Base-by-base conservation (phyloP, 2,888 invertebrate genomes). In the Lasioglossum pauxillum region DNA sequence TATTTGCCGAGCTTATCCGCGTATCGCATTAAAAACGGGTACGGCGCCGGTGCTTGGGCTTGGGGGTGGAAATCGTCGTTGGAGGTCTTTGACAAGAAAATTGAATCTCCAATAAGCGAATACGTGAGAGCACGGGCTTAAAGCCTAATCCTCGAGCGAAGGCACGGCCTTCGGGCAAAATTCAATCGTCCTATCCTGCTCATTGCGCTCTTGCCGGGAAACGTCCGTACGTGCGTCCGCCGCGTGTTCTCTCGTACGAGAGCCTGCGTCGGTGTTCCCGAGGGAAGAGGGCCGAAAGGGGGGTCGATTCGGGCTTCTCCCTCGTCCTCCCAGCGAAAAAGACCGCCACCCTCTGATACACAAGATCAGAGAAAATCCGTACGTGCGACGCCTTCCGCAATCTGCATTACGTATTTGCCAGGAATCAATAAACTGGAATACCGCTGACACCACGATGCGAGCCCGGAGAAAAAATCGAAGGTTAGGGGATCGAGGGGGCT, bases 361-460 rank as follows among this genome's bases (percentile, higher is more conserved):
- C 88, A 89, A 91, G 92, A 94, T 94, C 93, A 92, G 91, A 89
- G 92, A 81, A 86, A 90, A 91, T 90, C 90, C 79, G 88, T 83
- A 88, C 89, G 90, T 87, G 88, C 91, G 85, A 82, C 88, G 88
- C 86, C 87, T 85, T 90, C 90, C 92, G 92, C 93, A 93, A 94
- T 94, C 93, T 92, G 93, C 92, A 94, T 92, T 92, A 90, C 92
- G 83, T 88, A 88, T 88, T 85, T 85, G 84, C 78, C 31, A 12
- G 27, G 80, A 81, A 89, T 86, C 88, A 74, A 88, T 83, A 78
- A 57, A 77, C 72, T 64, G 38, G 27, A 75, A 71, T 75, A 75
- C 23, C 49, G 75, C 78, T 46, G 71, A 85, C 69, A 57, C 77
- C 14, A 27, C 64, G 8, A n/a, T 53, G 49, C 71, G 35, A 72